Conservation (phyloP, 2,113 vertebrate species). For the Phylloscopus trochilus region DNA sequence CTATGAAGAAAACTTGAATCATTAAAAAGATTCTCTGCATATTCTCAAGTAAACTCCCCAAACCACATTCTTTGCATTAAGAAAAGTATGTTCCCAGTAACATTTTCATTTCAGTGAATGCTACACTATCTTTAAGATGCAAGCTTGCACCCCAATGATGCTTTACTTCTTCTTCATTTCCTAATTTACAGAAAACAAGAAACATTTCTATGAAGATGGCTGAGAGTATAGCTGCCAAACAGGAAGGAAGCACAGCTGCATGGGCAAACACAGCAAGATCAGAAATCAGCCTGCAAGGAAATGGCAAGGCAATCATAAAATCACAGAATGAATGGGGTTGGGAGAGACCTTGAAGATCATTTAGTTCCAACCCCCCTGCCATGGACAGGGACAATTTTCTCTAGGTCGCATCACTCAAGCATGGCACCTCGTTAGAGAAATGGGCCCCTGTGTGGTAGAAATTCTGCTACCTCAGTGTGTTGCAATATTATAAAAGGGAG, state of each 20-base stretch:
- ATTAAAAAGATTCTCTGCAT: background rate
- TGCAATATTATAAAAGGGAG: background rate
- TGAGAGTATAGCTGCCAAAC: background rate
- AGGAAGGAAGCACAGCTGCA: background rate
- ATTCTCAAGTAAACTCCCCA: background rate
- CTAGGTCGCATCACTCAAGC: background rate
- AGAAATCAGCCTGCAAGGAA: background rate
- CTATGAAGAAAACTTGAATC: background rate
- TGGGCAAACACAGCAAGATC: background rate
- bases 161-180: background rate
- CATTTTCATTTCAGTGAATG: background rate
- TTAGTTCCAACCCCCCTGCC: background rate
- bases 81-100: background rate
- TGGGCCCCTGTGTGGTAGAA: background rate
- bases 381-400: background rate
- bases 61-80: background rate
- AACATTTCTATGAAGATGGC: background rate
- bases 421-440: accelerated
- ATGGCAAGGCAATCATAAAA: background rate
- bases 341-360: background rate
- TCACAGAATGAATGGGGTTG: background rate
- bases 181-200: background rate
- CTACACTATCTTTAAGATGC: background rate
- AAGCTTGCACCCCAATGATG: background rate
- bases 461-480: background rate